phyloP scores from a whole-genome alignment of 1,140 invertebrate genomes.

The Eupristina koningsbergeri region DNA sequence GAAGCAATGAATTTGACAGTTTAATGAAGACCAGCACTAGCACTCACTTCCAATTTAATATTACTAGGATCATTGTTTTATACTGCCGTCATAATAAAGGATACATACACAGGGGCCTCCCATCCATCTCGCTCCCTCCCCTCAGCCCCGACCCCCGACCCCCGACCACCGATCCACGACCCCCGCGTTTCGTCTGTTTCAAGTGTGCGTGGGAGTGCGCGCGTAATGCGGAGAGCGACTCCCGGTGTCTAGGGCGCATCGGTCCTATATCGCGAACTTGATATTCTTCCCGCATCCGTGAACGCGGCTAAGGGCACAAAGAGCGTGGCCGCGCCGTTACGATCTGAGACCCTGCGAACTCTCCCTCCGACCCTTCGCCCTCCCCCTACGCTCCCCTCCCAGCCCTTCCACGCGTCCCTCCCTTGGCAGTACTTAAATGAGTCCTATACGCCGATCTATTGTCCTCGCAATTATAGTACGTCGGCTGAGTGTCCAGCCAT shows the following conservation, averaged over 20 bases:
- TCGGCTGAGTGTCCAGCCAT: constrained; percentile 31
- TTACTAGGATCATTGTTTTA: constrained; percentile 44
- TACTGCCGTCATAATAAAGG: constrained; percentile 43
- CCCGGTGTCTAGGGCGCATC: constrained; percentile 19
- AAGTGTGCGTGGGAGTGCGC: too few species aligned
- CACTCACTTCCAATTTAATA: constrained; percentile 42
- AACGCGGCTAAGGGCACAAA: constrained; percentile 59
- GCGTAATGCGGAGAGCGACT: constrained; percentile 8
- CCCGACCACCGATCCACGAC: neutral
- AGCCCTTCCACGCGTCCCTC: constrained; percentile 50
- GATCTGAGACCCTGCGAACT: constrained; percentile 62
- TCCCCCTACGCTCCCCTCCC: constrained; percentile 61
- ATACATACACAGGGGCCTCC: neutral
- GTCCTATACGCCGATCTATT: constrained; percentile 58
- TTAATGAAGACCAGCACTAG: constrained; percentile 34
- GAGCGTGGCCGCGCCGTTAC: constrained; percentile 56
- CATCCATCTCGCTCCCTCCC: neutral
- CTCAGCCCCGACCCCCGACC: neutral
- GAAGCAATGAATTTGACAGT: constrained; percentile 50
- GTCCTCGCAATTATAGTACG: constrained; percentile 54
- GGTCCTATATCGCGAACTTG: constrained; percentile 55
- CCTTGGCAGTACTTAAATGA: constrained; percentile 59
- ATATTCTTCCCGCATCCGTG: constrained; percentile 66
- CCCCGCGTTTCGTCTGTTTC: constrained; percentile 28
- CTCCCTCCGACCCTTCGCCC: constrained; percentile 43